Evolutionary conservation across 2,888 invertebrate genomes (phyloP), one percentile per base, ranked within the genome.

Genomic region (Pterobdella sp.): DNA sequence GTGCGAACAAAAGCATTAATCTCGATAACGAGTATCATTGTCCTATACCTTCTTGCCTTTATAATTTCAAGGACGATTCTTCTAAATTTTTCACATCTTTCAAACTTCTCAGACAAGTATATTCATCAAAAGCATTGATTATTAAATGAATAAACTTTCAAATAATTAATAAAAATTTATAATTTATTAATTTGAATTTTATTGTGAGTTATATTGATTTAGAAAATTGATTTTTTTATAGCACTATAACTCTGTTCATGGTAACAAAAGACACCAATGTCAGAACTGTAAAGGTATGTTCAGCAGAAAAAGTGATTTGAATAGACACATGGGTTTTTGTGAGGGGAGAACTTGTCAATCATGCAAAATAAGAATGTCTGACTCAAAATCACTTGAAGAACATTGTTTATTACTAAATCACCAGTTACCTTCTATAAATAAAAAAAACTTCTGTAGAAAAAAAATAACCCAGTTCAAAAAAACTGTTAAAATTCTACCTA

Each of bases 161-260:
- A 42, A 42, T 42, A 14, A 14, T 42, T 42, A 42, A 14, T 42
- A 18, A 42, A 42, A 18, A 42, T 42, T 42, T n/a, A n/a, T n/a
- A n/a, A n/a, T n/a, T n/a, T n/a, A 42, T 7, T 18, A 42, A 42
- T 42, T 42, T 42, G 18, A 42, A 42, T 42, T 18, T 18, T 42
- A 42, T 42, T 14, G 18, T 42, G 42, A 42, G 7, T 42, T 42
- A 14, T 42, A 42, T 18, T 14, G 7, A 14, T 42, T 42, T 42
- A 42, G 7, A 63, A 63, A n/a, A 63, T 63, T 26, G 26, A 35
- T 68, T 1, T 29, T 69, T 31, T 42, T 36, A 31, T 37, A 69
- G 69, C 69, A 69, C 34, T 69, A 69, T 32, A 69, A 69, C 32
- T 49, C 37, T 29, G 69, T 69, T 4, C 69, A 69, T n/a, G 22